Evolutionary conservation across 2,888 invertebrate genomes (phyloP), one percentile per base, ranked within the genome.

Genomic region (Diploptera punctata): DNA sequence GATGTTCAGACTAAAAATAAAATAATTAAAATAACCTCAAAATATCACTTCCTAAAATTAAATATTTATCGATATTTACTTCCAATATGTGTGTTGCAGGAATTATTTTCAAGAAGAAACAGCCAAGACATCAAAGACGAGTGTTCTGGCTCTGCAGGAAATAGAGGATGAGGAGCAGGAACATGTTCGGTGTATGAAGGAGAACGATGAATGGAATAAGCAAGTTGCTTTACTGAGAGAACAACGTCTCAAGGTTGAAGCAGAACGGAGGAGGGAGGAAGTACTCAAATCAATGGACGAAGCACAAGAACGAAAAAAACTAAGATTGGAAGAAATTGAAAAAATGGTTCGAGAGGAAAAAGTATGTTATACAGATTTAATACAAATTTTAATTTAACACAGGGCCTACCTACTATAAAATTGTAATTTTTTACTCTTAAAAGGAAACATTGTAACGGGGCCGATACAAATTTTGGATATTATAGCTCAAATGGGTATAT

Each of bases 181-280:
- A 77, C 91, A 89, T 82, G 83, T 84, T 61, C 80, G 79, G 10
- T 91, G 91, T 77, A 80, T 85, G 2, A 81, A 85, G 75, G 79
- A 90, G 13, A 94, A 94, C 78, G 87, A 90, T 0, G 82, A 86
- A 75, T 94, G 94, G 93, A 94, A 94, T 81, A 83, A 83, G 0
- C 82, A 87, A 77, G 85, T 91, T 24, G 89, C 89, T 0, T 77
- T 81, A 0, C 82, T 87, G 52, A 85, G 94, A 5, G 87, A 90
- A 47, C 80, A 83, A 62, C 85, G 92, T 44, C 80, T 90, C 67
- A 81, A 83, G 16, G 79, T 83, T 57, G 85, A 87, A 74, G 86
- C 87, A 67, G 86, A 89, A 24, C 84, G 18, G 67, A 57, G 67
- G 18, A 75, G 77, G 43, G 61, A 75, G 33, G 47, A 75, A 9